Evolutionary conservation across 2,888 invertebrate species (phyloP).

Genomic region (Caenorhabditis sinica): DNA sequence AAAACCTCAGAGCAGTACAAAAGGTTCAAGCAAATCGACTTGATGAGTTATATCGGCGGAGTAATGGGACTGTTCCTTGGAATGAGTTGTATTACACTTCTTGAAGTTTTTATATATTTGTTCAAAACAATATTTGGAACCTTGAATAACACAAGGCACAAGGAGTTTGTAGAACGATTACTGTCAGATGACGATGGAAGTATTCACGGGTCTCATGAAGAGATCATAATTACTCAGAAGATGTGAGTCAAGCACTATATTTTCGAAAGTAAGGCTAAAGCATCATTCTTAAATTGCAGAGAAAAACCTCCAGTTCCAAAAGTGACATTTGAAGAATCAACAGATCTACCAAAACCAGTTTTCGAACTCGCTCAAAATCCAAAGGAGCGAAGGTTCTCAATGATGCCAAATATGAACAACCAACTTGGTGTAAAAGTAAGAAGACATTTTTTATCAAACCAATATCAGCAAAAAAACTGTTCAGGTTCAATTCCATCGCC

Average conservation of each 20-base stretch:
- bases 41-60: constrained; percentile 77
- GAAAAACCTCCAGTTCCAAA: constrained; percentile 29
- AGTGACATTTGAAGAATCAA: background rate
- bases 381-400: background rate
- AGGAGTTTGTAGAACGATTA: constrained; percentile 57
- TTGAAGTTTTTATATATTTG: constrained; percentile 76
- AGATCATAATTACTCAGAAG: constrained; percentile 71
- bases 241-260: too few relatives aligned
- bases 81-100: constrained; percentile 77
- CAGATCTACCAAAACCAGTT: background rate
- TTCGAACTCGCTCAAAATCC: background rate
- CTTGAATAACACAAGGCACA: constrained; percentile 70
- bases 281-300: background rate
- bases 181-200: constrained; percentile 31
- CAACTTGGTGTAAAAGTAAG: constrained; percentile 22
- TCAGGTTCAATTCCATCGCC: constrained; percentile 49
- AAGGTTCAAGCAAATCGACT: constrained; percentile 72
- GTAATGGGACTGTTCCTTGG: constrained; percentile 78
- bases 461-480: too few relatives aligned
- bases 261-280: too few relatives aligned
- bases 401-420: constrained; percentile 14
- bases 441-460: background rate
- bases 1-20: constrained; percentile 60
- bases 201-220: constrained; percentile 65
- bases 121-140: constrained; percentile 77